These are phyloP conservation scores for Heptranchias perlo DNA, from an alignment of 2,113 vertebrate genomes.

Conservation along the genomic window DNA sequence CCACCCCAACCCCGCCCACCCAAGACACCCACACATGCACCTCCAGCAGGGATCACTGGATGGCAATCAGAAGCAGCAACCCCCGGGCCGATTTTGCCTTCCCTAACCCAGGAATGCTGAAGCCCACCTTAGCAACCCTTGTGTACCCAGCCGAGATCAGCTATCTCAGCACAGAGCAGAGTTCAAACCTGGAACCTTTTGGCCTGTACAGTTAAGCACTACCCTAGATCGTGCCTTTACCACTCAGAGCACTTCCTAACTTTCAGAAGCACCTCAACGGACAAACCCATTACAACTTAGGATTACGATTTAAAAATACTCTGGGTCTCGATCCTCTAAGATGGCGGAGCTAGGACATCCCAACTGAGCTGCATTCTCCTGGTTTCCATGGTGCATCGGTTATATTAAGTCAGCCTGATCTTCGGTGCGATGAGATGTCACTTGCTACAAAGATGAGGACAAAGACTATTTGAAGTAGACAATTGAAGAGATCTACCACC, in stretches of 20 bases:
- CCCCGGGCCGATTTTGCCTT: background rate
- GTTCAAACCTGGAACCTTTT: background rate
- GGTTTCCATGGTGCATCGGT: background rate
- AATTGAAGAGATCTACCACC: background rate
- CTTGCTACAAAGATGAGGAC: background rate
- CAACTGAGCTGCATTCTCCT: background rate
- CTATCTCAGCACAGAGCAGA: background rate
- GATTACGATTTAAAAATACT: background rate
- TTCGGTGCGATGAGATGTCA: background rate
- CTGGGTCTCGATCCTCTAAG: background rate
- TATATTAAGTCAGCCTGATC: background rate
- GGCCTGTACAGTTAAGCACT: background rate
- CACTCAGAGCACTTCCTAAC: background rate
- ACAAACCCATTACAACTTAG: background rate
- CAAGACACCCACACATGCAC: background rate
- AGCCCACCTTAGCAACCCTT: background rate
- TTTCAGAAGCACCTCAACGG: background rate
- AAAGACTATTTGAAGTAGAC: constrained; percentile 14
- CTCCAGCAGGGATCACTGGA: background rate
- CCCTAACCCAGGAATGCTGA: background rate
- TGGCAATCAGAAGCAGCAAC: background rate
- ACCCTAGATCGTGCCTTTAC: background rate
- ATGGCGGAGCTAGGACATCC: background rate
- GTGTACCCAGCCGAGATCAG: too few species aligned
- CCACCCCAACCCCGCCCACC: background rate